phyloP scores from a whole-genome alignment of 2,888 invertebrate genomes.

The Rhopalosiphum nymphaeae region DNA sequence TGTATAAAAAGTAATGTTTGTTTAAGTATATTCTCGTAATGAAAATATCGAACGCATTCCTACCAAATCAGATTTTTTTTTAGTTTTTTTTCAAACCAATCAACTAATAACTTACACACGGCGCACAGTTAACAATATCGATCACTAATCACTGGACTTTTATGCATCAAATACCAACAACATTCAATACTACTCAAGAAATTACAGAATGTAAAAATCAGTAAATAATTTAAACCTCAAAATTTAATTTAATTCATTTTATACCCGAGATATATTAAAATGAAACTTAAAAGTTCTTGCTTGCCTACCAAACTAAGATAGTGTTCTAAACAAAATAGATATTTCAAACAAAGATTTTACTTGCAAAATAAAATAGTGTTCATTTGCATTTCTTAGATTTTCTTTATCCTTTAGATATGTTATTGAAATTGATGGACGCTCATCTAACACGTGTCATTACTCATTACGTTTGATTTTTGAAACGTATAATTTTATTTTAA shows the following conservation, averaged over 20 bases:
- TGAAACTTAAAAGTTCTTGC: not conserved
- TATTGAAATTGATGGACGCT: not conserved
- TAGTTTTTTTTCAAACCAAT: not conserved
- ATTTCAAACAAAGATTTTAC: not conserved
- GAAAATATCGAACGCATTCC: not conserved
- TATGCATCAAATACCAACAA: not conserved
- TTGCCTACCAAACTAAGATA: not conserved
- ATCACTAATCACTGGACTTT: not conserved
- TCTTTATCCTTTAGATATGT: not conserved
- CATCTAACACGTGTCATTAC: not conserved
- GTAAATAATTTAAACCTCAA: not conserved
- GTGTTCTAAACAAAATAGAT: not conserved
- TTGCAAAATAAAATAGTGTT: not conserved
- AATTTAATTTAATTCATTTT: not conserved
- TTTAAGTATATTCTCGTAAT: not conserved
- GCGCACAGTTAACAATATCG: not conserved
- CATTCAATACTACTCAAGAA: not conserved
- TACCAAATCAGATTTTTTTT: conserved; percentile 12
- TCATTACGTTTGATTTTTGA: not conserved
- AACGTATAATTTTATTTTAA: not conserved
- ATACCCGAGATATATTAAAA: not conserved
- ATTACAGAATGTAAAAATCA: not conserved
- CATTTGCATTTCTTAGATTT: not conserved
- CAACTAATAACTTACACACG: not conserved
- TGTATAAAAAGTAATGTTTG: not conserved